Conservation (phyloP, 2,797 vertebrate species). For the Remorina albescens region DNA sequence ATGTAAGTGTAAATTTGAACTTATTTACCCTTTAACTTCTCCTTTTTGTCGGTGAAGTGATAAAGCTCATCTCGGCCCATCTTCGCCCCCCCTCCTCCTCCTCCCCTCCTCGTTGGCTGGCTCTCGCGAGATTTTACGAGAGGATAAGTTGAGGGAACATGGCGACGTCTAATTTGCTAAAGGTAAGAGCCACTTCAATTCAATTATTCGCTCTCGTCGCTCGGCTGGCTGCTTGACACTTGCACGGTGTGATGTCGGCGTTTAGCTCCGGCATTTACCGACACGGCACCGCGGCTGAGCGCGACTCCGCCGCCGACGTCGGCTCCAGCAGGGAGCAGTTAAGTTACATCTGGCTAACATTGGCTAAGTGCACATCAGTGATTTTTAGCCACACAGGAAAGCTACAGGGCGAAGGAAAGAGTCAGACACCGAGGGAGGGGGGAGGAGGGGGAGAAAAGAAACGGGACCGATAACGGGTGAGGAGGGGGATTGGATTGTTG, state of each 20-base stretch:
- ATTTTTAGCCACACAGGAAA: constrained; percentile 61
- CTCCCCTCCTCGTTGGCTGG: too few relatives aligned
- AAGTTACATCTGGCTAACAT: constrained; percentile 75
- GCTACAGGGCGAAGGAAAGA: constrained; percentile 23
- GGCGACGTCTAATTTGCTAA: constrained; percentile 99
- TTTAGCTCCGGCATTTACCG: constrained; percentile 2
- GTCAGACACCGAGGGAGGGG: not conserved
- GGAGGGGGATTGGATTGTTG: too few relatives aligned
- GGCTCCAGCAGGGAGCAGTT: constrained; percentile 35
- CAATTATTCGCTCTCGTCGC: constrained; percentile 50
- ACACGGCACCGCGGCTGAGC: not conserved
- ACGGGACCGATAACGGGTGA: not conserved
- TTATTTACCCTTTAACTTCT: too few relatives aligned
- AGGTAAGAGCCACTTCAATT: constrained; percentile 89
- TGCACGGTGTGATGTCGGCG: not conserved
- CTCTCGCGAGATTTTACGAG: constrained; percentile 87
- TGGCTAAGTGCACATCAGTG: constrained; percentile 65
- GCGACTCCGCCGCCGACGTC: not conserved
- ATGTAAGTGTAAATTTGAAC: too few relatives aligned
- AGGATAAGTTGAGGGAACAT: constrained; percentile 94
- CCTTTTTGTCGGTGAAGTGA: not conserved
- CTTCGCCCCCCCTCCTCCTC: too few relatives aligned
- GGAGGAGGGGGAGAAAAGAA: too few relatives aligned
- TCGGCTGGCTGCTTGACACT: constrained; percentile 51
- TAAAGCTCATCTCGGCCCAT: constrained; percentile 27